Conservation (phyloP, 2,888 invertebrate species). For the Cataglyphis livida region DNA sequence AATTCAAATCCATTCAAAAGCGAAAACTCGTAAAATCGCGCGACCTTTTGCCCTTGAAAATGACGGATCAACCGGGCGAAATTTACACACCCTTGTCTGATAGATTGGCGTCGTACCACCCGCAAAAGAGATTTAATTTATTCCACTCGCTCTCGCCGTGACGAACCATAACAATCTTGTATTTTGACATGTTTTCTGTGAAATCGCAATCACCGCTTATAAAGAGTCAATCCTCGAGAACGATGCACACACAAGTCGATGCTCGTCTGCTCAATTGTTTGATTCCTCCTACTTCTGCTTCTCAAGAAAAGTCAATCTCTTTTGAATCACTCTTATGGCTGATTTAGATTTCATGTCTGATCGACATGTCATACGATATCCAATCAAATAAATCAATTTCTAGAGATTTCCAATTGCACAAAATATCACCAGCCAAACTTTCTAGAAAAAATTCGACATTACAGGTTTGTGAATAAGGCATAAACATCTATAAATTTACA, state of each 20-base stretch:
- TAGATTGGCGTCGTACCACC: constrained; percentile 89
- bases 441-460: not conserved
- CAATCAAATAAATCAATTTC: not conserved
- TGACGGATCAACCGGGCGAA: not conserved
- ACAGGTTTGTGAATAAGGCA: not conserved
- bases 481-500: no score
- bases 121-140: constrained; percentile 88
- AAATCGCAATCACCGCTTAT: not conserved
- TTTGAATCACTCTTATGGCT: not conserved
- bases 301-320: not conserved
- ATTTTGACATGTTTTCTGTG: constrained; percentile 85
- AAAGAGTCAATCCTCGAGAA: constrained; percentile 11
- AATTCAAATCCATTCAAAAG: constrained; percentile 13
- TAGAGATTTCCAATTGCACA: not conserved
- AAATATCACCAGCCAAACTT: not conserved
- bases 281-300: constrained; percentile 47
- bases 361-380: not conserved
- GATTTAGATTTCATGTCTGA: no score
- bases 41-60: constrained; percentile 71
- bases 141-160: constrained; percentile 90
- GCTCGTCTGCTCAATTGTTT: constrained; percentile 49
- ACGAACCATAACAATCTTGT: constrained; percentile 88
- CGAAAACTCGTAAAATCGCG: not conserved
- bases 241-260: not conserved
- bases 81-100: constrained; percentile 87